Evolutionary conservation across 2,888 invertebrate genomes (phyloP).

Genomic region (Sarcophaga variegata): DNA sequence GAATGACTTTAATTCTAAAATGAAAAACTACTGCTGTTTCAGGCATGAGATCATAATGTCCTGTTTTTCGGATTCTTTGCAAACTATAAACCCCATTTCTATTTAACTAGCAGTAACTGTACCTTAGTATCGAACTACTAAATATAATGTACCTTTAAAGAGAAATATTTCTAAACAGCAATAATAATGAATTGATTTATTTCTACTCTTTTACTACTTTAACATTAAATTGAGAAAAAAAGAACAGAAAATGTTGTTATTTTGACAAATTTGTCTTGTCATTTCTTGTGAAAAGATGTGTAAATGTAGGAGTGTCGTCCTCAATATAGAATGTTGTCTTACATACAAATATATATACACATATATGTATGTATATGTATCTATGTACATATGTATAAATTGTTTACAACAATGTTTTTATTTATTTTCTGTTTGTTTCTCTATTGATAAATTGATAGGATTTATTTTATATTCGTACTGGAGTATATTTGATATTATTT

Average conservation of each 20-base stretch:
- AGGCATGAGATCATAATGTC: no score
- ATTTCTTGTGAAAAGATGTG: constrained; percentile 23
- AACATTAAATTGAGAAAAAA: neutral
- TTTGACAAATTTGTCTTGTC: constrained; percentile 28
- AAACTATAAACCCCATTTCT: no score
- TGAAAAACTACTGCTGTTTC: no score
- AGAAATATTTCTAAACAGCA: no score
- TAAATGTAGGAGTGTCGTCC: constrained; percentile 33
- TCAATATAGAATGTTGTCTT: neutral
- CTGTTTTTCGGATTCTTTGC: no score
- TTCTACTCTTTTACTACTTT: neutral
- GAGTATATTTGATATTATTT: constrained; percentile 16
- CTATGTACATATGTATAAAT: neutral
- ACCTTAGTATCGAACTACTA: no score
- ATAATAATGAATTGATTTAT: neutral
- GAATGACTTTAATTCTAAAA: no score
- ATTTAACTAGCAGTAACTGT: no score
- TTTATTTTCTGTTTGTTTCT: constrained; percentile 3
- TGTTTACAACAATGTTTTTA: constrained; percentile 45
- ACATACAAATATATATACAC: neutral
- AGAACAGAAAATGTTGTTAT: constrained; percentile 1
- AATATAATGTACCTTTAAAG: no score
- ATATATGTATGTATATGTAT: neutral
- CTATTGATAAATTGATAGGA: constrained; percentile 40
- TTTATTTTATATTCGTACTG: constrained; percentile 14